Conservation (phyloP, 2,888 invertebrate species). For the Zootermopsis nevadensis region DNA sequence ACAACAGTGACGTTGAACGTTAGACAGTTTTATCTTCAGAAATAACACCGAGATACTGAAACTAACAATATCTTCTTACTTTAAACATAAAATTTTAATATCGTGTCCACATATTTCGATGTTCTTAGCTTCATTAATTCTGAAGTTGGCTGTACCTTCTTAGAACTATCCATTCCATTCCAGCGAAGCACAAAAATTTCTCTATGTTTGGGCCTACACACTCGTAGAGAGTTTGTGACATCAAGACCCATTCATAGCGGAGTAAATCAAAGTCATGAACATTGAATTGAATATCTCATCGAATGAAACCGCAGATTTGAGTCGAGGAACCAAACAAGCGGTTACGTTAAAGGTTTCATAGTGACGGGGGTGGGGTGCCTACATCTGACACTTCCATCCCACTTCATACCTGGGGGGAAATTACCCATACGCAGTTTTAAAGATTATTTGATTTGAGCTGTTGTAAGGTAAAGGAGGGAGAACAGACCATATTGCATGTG, state of each 20-base stretch:
- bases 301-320: neutral
- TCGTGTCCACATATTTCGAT: no score
- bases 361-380: neutral
- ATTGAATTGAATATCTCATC: neutral
- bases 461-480: neutral
- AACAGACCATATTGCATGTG: slow-evolving; percentile 18
- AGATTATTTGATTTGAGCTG: neutral
- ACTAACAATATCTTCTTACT: no score
- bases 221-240: neutral
- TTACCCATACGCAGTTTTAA: slow-evolving; percentile 4
- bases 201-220: neutral
- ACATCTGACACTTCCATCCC: neutral
- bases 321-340: neutral
- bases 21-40: no score
- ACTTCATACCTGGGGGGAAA: slow-evolving; percentile 15
- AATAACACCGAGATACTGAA: no score
- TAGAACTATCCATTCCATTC: neutral
- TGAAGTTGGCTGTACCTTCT: neutral
- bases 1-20: no score
- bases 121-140: no score
- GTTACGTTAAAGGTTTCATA: neutral
- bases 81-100: no score
- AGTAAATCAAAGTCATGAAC: slow-evolving; percentile 10
- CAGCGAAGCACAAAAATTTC: neutral
- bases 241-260: neutral